phyloP scores from a whole-genome alignment of 2,797 vertebrate species.

The Vultur gryphus region DNA sequence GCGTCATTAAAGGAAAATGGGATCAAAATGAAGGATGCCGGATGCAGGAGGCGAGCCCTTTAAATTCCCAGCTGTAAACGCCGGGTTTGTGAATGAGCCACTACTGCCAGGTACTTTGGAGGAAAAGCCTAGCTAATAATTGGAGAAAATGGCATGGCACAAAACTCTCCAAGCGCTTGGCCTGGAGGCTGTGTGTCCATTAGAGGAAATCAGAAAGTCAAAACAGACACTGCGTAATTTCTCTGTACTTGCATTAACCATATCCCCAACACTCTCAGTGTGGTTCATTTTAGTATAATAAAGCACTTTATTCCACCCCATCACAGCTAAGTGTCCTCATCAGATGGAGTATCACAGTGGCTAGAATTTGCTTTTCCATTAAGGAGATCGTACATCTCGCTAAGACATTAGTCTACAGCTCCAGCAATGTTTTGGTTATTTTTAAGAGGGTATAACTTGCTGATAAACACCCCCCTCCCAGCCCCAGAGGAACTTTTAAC shows the following conservation, averaged over 20 bases:
- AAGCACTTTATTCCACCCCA: slow-evolving; percentile 13
- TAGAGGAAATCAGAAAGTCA: slow-evolving; percentile 39
- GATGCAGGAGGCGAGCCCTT: not conserved
- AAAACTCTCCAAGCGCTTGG: not conserved
- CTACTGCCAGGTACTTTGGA: not conserved
- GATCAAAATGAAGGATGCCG: not conserved
- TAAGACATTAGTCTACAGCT: not conserved
- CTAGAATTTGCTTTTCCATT: slow-evolving; percentile 31
- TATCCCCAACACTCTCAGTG: not conserved
- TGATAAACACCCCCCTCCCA: not conserved
- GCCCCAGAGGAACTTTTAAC: not conserved
- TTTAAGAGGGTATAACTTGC: not conserved
- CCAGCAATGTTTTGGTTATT: not conserved
- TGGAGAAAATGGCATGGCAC: not conserved
- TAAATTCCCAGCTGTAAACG: not conserved
- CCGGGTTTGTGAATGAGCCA: not conserved
- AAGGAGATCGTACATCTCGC: not conserved
- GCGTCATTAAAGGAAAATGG: not conserved
- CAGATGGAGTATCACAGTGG: not conserved
- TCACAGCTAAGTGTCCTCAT: slow-evolving; percentile 10
- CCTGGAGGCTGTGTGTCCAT: not conserved
- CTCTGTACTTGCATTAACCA: not conserved
- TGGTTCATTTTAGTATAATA: slow-evolving; percentile 16
- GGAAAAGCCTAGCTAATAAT: not conserved
- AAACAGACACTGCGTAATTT: slow-evolving; percentile 6